phyloP scores from a whole-genome alignment of 2,113 vertebrate species.

The Cephalopholis sonnerati region DNA sequence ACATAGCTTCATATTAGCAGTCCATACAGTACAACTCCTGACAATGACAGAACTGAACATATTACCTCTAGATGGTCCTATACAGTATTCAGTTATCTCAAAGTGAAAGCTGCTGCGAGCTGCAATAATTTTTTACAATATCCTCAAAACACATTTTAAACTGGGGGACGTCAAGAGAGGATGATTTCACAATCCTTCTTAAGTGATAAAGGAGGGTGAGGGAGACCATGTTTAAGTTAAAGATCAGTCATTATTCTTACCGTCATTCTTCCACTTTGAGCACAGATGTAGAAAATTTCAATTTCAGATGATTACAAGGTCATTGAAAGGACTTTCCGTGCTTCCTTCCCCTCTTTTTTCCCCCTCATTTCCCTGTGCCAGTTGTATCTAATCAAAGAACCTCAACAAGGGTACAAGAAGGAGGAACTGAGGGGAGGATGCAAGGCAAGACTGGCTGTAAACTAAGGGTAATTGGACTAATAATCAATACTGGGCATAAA shows the following conservation, averaged over 20 bases:
- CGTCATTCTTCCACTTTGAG: neutral
- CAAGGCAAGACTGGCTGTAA: constrained; percentile 62
- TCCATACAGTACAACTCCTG: neutral
- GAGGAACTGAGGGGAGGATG: constrained; percentile 7
- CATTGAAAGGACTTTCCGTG: neutral
- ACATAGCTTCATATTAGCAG: neutral
- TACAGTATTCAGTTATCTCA: constrained; percentile 24
- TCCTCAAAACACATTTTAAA: constrained; percentile 39
- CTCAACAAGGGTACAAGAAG: neutral
- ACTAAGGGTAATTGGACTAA: constrained; percentile 75
- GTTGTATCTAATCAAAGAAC: constrained; percentile 11
- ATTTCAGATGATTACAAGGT: neutral
- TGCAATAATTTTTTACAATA: constrained; percentile 5
- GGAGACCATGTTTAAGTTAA: neutral
- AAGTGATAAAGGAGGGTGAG: neutral
- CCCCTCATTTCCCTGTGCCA: neutral
- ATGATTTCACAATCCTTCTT: neutral
- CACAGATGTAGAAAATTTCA: neutral
- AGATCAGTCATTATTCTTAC: neutral
- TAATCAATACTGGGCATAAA: constrained; percentile 77
- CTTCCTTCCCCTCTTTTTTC: neutral
- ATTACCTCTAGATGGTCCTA: neutral
- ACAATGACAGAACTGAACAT: neutral
- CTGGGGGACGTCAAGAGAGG: neutral
- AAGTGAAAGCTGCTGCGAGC: constrained; percentile 22